phyloP scores from a whole-genome alignment of 2,888 invertebrate species.

The Spodoptera littoralis region DNA sequence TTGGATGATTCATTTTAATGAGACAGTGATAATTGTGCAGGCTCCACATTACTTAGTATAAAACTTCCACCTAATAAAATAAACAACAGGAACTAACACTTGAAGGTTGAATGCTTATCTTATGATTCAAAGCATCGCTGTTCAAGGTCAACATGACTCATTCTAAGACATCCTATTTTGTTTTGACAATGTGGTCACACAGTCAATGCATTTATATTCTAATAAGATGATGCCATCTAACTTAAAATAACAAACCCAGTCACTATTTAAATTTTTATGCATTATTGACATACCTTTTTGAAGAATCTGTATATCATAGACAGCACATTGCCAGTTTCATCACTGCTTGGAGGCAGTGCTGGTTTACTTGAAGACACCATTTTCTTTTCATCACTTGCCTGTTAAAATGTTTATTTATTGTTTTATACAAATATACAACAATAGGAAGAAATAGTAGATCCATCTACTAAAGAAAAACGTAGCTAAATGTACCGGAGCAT shows the following conservation, averaged over 20 bases:
- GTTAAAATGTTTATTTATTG: slow-evolving; percentile 7
- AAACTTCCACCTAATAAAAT: slow-evolving; percentile 24
- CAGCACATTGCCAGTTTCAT: slow-evolving; percentile 86
- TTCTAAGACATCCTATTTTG: slow-evolving; percentile 54
- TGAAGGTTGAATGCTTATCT: slow-evolving; percentile 66
- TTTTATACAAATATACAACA: background rate
- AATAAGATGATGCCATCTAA: slow-evolving; percentile 31
- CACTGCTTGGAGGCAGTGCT: slow-evolving; percentile 79
- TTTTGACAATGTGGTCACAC: slow-evolving; percentile 54
- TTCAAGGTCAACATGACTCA: slow-evolving; percentile 75
- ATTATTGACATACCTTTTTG: slow-evolving; percentile 87
- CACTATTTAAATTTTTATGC: slow-evolving; percentile 4
- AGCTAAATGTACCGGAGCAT: no score
- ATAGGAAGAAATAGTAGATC: background rate
- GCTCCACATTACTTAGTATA: slow-evolving; percentile 6
- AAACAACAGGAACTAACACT: slow-evolving; percentile 46
- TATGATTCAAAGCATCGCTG: slow-evolving; percentile 67
- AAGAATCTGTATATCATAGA: slow-evolving; percentile 90
- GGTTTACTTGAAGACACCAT: slow-evolving; percentile 83
- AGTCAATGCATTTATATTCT: slow-evolving; percentile 19
- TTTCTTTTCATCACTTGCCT: slow-evolving; percentile 75
- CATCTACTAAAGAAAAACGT: no score
- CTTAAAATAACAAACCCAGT: slow-evolving; percentile 22
- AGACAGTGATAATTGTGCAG: background rate
- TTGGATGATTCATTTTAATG: slow-evolving; percentile 7